Percentiles rank a stretch among this genome's conserved stretches.
Evolutionary conservation across 2,797 vertebrate genomes (phyloP).

Genomic region (Typhlichthys subterraneus): DNA sequence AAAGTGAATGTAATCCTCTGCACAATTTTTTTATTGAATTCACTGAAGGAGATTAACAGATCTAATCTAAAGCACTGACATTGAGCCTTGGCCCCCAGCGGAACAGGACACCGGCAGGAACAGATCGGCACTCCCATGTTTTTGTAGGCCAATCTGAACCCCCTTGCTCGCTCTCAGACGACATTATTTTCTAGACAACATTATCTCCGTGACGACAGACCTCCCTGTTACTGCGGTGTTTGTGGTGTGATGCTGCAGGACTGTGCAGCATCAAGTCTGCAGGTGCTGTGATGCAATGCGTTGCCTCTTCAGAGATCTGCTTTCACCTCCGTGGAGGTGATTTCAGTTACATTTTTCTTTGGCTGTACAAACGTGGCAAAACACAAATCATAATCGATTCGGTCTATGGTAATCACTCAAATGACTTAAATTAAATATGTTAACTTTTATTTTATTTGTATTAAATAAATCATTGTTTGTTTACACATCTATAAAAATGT

Average conservation of each 20-base stretch:
- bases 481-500: no score
- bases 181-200: slow-evolving; percentile 64
- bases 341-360: no score
- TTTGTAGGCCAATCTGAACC: slow-evolving; percentile 46
- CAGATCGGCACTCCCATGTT: slow-evolving; percentile 58
- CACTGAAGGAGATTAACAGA: slow-evolving; percentile 69
- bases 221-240: slow-evolving; percentile 27
- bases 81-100: slow-evolving; percentile 60
- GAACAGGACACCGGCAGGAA: slow-evolving; percentile 61
- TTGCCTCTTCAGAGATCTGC: no score
- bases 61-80: slow-evolving; percentile 73
- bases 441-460: no score
- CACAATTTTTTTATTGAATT: slow-evolving; percentile 63
- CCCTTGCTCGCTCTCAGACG: slow-evolving; percentile 32
- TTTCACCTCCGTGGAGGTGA: no score
- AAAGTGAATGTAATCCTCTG: slow-evolving; percentile 36
- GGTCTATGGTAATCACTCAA: no score
- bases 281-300: no score
- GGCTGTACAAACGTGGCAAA: no score
- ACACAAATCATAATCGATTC: no score
- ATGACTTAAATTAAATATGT: no score
- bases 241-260: not conserved
- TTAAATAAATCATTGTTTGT: no score
- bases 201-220: slow-evolving; percentile 53
- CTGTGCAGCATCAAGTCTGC: not conserved